Conservation (phyloP, 1,140 invertebrate genomes). For the Campoletis sonorensis region DNA sequence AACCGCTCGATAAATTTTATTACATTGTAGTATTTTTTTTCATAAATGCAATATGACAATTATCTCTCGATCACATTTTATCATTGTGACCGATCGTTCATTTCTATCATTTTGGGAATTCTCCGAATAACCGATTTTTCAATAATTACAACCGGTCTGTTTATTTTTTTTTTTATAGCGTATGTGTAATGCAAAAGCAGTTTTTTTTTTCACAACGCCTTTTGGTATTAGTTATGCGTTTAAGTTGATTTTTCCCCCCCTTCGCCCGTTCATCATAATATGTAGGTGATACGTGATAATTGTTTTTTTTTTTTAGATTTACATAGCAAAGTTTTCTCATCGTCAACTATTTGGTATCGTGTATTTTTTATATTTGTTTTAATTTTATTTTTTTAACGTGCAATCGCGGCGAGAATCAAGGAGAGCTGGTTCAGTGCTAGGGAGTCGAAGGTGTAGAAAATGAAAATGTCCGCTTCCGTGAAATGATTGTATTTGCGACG, state of each 20-base stretch:
- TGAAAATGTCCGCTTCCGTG: neutral
- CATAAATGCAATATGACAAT: constrained; percentile 9
- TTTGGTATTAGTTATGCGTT: neutral
- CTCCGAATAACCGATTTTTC: neutral
- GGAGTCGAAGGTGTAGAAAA: neutral
- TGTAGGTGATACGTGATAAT: neutral
- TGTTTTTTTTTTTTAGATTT: neutral
- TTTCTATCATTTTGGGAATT: neutral
- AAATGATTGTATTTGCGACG: neutral
- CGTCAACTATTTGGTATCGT: neutral
- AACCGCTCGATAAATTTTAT: neutral
- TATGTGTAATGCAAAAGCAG: too few species aligned
- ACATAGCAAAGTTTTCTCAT: constrained; percentile 6
- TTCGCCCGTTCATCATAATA: neutral
- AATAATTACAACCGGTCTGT: too few species aligned
- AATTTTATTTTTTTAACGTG: neutral
- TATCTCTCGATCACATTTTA: neutral
- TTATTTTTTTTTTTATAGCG: too few species aligned
- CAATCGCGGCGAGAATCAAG: neutral
- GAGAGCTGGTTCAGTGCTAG: neutral
- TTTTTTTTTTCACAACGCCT: too few species aligned
- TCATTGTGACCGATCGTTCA: neutral
- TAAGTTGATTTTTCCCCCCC: neutral
- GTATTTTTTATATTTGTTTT: too few species aligned
- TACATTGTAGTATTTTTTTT: neutral